Conservation (phyloP, 2,888 invertebrate species). For the Slavum lentiscoides region DNA sequence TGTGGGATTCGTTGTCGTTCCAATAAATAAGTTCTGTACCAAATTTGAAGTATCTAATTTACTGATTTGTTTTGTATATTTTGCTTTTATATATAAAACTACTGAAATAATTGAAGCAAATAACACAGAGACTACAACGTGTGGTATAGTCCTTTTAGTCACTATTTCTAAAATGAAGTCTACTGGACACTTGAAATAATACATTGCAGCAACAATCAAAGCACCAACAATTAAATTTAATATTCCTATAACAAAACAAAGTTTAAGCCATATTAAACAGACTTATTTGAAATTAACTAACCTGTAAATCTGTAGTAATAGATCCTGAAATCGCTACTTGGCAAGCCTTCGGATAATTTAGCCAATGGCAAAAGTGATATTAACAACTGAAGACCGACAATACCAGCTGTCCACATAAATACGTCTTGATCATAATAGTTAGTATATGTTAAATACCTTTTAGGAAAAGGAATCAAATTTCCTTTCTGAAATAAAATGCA, state of each 20-base stretch:
- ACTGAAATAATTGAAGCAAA: slow-evolving; percentile 7
- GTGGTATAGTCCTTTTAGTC: slow-evolving; percentile 34
- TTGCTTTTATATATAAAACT: background rate
- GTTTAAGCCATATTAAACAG: background rate
- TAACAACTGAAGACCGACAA: slow-evolving; percentile 21
- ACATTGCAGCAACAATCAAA: slow-evolving; percentile 13
- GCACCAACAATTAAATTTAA: slow-evolving; percentile 27
- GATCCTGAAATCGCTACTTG: background rate
- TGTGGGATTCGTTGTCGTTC: slow-evolving; percentile 22
- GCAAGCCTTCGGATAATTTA: background rate
- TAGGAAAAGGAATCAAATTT: slow-evolving; percentile 43
- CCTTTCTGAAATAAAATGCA: slow-evolving; percentile 36
- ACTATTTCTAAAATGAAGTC: slow-evolving; percentile 18
- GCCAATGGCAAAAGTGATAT: slow-evolving; percentile 33
- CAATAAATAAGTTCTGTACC: slow-evolving; percentile 23
- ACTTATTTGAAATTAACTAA: background rate
- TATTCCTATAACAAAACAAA: slow-evolving; percentile 12
- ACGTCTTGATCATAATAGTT: slow-evolving; percentile 45
- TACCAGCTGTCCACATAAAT: slow-evolving; percentile 18
- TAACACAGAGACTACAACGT: slow-evolving; percentile 28
- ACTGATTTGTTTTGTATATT: background rate
- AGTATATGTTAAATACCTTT: slow-evolving; percentile 26
- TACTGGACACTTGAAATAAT: slow-evolving; percentile 26
- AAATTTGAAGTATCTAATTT: background rate
- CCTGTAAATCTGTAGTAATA: slow-evolving; percentile 41